Conservation (phyloP, 2,113 vertebrate genomes). For the Aegotheles bennettii region DNA sequence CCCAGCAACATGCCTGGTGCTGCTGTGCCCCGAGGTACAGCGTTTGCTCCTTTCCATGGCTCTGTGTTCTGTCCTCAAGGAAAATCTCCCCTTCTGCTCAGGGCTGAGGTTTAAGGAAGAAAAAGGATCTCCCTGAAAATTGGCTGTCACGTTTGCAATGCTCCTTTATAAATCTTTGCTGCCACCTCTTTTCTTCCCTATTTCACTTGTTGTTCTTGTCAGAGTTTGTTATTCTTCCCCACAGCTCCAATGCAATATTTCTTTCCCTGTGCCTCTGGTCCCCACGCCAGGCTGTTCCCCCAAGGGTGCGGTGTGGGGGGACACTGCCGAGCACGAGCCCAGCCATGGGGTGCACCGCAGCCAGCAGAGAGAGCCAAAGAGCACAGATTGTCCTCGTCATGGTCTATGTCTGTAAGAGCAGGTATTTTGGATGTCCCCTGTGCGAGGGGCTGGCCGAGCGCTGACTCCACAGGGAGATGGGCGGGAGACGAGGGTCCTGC, state of each 20-base stretch:
- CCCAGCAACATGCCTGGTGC: rapidly evolving
- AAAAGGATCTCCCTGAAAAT: background rate
- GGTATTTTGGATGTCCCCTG: background rate
- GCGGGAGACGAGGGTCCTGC: background rate
- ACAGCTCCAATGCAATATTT: background rate
- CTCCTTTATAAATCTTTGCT: background rate
- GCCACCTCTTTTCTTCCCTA: background rate
- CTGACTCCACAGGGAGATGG: background rate
- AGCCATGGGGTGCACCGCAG: background rate
- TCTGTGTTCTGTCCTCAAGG: background rate
- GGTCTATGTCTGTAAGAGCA: rapidly evolving
- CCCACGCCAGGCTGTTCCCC: background rate
- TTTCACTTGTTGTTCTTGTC: background rate
- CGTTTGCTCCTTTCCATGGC: background rate
- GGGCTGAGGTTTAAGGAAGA: background rate
- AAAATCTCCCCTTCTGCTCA: background rate
- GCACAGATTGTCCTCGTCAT: background rate
- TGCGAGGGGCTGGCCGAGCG: background rate
- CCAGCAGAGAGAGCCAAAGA: constrained; percentile 64
- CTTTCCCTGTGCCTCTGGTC: background rate
- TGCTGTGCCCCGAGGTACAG: background rate
- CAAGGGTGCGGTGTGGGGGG: background rate
- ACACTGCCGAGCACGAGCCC: background rate
- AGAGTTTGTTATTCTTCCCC: background rate
- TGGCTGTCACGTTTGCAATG: background rate